Base-by-base conservation (phyloP, 2,888 invertebrate genomes). In the Stenolophus ochropezus region DNA sequence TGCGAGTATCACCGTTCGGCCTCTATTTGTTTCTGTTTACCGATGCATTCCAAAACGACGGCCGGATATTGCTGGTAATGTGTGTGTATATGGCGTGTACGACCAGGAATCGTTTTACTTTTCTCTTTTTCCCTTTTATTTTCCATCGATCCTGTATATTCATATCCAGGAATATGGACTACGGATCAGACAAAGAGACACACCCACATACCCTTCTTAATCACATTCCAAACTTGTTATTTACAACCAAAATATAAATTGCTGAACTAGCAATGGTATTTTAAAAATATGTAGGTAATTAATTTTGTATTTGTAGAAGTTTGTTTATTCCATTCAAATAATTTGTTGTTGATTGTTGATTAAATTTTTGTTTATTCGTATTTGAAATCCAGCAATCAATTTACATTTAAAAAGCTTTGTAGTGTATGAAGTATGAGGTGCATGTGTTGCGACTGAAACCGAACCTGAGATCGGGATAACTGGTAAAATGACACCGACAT, bases 11-110 rank as follows among this genome's bases (percentile, higher is more conserved):
- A 4, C 58, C 23, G 21, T 5, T 23, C 33, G 53, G 18, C 27
- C 65, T 69, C 74, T 81, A 81, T 81, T 81, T 81, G 81, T 81
- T 81, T 81, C 81, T 81, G 81, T 81, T 81, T 81, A 74, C 74
- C 81, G 56, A 81, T 81, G 81, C 81, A 81, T 81, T 81, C 65
- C 23, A 8, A 61, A 61, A 42, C 47, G 42, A n/a, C 65, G 65
- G 14, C 47, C 65, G 58, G 42, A 76, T 42, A 73, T 73, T 73
- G 65, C 65, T 69, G 33, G 65, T 69, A 69, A 69, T 69, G 65
- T 69, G 65, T 69, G 65, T 69, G 73, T 71, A 65, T 65, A 65
- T 21, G 65, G 33, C 65, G 33, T 42, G 33, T 42, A 42, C 33
- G 33, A 42, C 56, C 6, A 56, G 21, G 61, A 61, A 61, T 25